Conservation (phyloP, 92 coral and sea anemone species). For the Plumapathes pennacea region DNA sequence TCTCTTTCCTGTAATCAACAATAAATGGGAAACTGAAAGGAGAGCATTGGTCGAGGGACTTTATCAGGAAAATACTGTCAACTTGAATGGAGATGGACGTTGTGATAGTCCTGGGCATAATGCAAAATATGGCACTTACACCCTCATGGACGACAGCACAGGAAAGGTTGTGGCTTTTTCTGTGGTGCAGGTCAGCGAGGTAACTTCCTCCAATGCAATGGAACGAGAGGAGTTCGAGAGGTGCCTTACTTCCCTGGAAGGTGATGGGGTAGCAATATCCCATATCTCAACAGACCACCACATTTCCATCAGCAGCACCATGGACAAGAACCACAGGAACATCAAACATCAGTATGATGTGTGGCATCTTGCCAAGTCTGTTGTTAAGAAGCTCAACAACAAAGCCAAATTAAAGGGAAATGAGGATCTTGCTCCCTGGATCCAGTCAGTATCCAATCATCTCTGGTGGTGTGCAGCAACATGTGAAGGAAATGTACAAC, state of each 20-base stretch:
- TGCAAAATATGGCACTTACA: constrained; percentile 51
- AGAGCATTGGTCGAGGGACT: no score
- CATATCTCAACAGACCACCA: no score
- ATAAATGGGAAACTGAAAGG: no score
- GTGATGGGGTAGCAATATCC: no score
- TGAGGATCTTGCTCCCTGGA: constrained; percentile 46
- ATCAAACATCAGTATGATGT: constrained; percentile 2
- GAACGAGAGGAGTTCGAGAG: constrained; percentile 50
- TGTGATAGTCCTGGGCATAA: constrained; percentile 30
- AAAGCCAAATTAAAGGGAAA: constrained; percentile 26
- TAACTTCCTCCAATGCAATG: constrained; percentile 43
- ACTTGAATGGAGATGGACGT: constrained; percentile 21
- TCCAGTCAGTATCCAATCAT: constrained; percentile 45
- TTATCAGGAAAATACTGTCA: neutral
- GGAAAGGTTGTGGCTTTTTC: constrained; percentile 18
- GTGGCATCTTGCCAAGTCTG: constrained; percentile 2
- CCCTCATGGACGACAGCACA: constrained; percentile 15
- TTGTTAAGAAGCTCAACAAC: constrained; percentile 1
- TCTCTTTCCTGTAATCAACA: constrained; percentile 46
- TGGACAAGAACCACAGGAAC: neutral
- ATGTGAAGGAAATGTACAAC: constrained; percentile 31
- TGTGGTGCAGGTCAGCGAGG: constrained; percentile 24
- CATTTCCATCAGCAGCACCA: neutral
- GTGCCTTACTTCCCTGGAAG: constrained; percentile 11
- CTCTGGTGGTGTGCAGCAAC: constrained; percentile 64